Percentiles rank a stretch among this genome's conserved stretches.
phyloP scores from a whole-genome alignment of 1,140 invertebrate genomes.

The Leptinotarsa defecta region DNA sequence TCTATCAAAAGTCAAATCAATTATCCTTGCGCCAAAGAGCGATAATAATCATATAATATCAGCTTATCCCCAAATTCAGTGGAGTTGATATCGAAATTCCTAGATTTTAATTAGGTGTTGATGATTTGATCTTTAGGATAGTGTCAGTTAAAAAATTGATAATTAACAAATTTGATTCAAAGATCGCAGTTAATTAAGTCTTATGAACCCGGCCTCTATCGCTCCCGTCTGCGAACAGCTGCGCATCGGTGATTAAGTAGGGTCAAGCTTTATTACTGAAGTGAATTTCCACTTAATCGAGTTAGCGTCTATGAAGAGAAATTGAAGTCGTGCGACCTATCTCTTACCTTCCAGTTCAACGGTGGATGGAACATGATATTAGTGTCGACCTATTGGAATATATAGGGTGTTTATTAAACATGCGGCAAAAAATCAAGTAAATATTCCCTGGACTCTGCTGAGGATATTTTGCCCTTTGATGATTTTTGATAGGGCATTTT shows the following conservation, averaged over 20 bases:
- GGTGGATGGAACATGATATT: too few relatives aligned
- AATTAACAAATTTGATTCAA: slow-evolving; percentile 4
- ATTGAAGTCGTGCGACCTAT: background rate
- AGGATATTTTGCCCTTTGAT: too few relatives aligned
- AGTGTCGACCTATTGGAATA: too few relatives aligned
- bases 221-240: slow-evolving; percentile 1
- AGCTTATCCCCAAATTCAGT: background rate
- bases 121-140: background rate
- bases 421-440: too few relatives aligned
- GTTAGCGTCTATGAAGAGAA: background rate
- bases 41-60: slow-evolving; percentile 1
- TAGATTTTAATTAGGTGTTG: background rate
- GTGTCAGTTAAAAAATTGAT: slow-evolving; percentile 1
- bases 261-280: background rate
- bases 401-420: too few relatives aligned
- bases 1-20: background rate
- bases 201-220: background rate
- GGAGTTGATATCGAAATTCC: background rate
- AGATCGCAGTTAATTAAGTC: background rate
- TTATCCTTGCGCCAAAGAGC: background rate
- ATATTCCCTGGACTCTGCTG: too few relatives aligned
- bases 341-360: too few relatives aligned
- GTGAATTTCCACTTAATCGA: background rate
- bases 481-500: too few relatives aligned
- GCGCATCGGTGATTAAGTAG: background rate